These are phyloP conservation scores for Eudemis profundana DNA, from an alignment of 2,888 invertebrate species.

Conservation along the genomic window DNA sequence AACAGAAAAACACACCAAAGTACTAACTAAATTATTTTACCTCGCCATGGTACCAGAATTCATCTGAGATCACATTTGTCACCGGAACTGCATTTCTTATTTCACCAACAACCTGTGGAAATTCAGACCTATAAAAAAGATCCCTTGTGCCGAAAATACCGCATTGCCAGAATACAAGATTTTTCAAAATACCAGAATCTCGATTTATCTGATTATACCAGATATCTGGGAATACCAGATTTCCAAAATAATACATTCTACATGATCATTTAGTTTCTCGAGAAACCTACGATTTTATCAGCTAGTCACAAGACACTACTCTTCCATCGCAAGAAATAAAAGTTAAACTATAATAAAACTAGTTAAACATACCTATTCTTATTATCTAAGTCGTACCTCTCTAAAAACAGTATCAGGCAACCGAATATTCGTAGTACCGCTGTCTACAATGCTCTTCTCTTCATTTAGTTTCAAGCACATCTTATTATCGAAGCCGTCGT, in stretches of 20 bases:
- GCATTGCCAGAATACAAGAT: too few species aligned
- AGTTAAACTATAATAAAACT: too few species aligned
- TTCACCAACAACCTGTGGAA: conserved; percentile 68
- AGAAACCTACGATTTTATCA: too few species aligned
- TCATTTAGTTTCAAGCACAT: conserved; percentile 85
- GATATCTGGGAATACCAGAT: too few species aligned
- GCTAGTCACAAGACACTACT: too few species aligned
- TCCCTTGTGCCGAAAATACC: too few species aligned
- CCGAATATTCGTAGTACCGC: conserved; percentile 87
- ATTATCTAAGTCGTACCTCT: conserved; percentile 57
- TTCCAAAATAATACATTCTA: too few species aligned
- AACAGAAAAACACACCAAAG: too few species aligned
- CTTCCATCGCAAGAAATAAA: too few species aligned
- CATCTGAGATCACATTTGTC: conserved; percentile 69
- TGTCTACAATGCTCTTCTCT: conserved; percentile 87
- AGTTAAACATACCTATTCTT: neutral
- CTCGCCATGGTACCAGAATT: conserved; percentile 77
- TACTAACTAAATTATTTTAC: conserved; percentile 52
- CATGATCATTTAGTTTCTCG: too few species aligned
- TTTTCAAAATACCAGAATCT: too few species aligned
- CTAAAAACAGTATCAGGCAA: conserved; percentile 80
- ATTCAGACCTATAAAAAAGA: neutral
- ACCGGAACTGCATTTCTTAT: conserved; percentile 63
- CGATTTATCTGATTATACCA: too few species aligned
- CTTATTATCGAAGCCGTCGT: conserved; percentile 61